Evolutionary conservation across 2,888 invertebrate species (phyloP).

Genomic region (Stratiomys singularior): DNA sequence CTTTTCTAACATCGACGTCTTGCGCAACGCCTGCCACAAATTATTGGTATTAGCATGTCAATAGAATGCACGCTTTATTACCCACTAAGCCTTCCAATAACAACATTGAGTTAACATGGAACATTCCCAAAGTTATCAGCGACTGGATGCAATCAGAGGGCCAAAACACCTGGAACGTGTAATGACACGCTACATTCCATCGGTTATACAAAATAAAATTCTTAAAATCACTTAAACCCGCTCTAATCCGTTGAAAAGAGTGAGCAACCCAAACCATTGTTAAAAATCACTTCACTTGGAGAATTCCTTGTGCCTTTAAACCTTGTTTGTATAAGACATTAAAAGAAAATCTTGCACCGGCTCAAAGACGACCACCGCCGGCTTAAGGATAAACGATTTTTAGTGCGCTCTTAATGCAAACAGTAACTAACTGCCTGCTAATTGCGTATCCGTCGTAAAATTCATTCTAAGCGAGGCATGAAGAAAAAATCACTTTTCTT

Average conservation of each 20-base stretch:
- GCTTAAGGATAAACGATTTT: conserved; percentile 33
- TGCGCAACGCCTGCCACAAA: too few relatives aligned
- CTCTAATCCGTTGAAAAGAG: background rate
- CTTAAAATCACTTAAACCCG: conserved; percentile 1
- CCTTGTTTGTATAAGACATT: background rate
- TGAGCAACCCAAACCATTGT: background rate
- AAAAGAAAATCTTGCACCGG: background rate
- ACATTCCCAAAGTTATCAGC: too few relatives aligned
- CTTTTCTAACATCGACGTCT: too few relatives aligned
- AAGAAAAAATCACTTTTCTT: background rate
- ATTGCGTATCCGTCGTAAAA: conserved; percentile 29
- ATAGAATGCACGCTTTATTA: too few relatives aligned
- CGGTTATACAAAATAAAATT: background rate
- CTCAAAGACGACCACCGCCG: background rate
- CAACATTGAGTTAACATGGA: too few relatives aligned
- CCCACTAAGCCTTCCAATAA: too few relatives aligned
- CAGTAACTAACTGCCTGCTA: conserved; percentile 31
- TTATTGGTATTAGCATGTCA: too few relatives aligned
- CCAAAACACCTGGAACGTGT: background rate
- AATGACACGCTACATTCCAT: background rate
- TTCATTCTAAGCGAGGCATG: conserved; percentile 14
- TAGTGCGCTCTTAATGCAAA: conserved; percentile 6
- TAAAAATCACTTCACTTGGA: background rate
- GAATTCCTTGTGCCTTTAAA: background rate
- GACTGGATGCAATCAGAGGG: too few relatives aligned